Evolutionary conservation across 2,797 vertebrate genomes (phyloP).

Genomic region (Valencia hispanica): DNA sequence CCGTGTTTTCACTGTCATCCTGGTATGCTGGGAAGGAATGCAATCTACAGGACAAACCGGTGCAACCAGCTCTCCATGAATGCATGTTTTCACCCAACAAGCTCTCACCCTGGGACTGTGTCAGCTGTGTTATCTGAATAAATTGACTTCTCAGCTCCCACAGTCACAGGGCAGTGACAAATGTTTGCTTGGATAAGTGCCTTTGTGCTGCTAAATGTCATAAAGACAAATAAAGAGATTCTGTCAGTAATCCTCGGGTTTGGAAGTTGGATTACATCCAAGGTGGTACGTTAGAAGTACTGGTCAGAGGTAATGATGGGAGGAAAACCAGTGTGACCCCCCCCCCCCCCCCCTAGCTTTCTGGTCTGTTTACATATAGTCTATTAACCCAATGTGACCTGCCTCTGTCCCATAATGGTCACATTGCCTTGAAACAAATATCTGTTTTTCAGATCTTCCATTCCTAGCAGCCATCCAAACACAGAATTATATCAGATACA

Average conservation of each 20-base stretch:
- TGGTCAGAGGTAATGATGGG: not conserved
- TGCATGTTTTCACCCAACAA: constrained; percentile 36
- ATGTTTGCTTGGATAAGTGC: not conserved
- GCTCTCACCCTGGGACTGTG: constrained; percentile 7
- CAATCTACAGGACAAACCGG: constrained; percentile 65
- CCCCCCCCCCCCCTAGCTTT: not conserved
- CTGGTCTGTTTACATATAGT: constrained; percentile 10
- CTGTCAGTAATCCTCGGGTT: not conserved
- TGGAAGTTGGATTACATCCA: not conserved
- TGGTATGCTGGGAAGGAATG: constrained; percentile 56
- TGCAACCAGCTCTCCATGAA: constrained; percentile 75
- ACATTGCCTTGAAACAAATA: not conserved
- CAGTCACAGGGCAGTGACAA: constrained; percentile 28
- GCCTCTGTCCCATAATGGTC: constrained; percentile 1
- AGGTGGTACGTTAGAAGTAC: not conserved
- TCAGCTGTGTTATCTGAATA: constrained; percentile 27
- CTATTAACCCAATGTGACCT: not conserved
- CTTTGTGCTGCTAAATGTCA: constrained; percentile 4
- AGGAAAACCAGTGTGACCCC: not conserved
- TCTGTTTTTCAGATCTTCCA: constrained; percentile 5
- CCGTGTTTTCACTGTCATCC: constrained; percentile 38
- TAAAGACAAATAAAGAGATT: not conserved
- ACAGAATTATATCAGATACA: not conserved
- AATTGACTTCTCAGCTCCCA: constrained; percentile 12
- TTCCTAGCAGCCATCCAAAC: not conserved